Conservation (phyloP, 2,888 invertebrate genomes). For the Meloe dianella region DNA sequence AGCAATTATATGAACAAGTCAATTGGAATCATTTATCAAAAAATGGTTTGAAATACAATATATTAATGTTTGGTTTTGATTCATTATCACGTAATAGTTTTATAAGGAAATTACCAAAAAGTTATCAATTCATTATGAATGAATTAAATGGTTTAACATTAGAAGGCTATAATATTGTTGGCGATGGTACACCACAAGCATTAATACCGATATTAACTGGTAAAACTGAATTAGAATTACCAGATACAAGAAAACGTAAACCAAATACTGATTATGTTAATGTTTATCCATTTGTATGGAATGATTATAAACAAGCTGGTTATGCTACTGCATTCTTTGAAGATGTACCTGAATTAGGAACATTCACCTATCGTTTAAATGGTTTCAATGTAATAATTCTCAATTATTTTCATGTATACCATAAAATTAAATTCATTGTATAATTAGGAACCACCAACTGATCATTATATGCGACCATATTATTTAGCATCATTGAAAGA, state of each 20-base stretch:
- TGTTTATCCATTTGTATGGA: conserved; percentile 86
- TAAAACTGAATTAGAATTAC: conserved; percentile 82
- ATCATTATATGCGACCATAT: conserved; percentile 88
- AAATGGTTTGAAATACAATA: conserved; percentile 67
- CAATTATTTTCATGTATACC: no score
- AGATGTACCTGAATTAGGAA: conserved; percentile 82
- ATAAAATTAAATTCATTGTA: no score
- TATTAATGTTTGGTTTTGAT: conserved; percentile 88
- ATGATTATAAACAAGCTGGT: conserved; percentile 73
- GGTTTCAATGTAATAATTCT: conserved; percentile 69
- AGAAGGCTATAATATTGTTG: conserved; percentile 81
- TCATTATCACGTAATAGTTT: conserved; percentile 85
- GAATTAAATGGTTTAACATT: conserved; percentile 69
- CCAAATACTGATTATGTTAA: conserved; percentile 71
- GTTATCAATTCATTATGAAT: conserved; percentile 71
- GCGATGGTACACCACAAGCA: conserved; percentile 87
- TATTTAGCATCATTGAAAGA: conserved; percentile 71
- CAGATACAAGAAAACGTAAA: conserved; percentile 79
- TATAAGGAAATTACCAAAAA: conserved; percentile 77
- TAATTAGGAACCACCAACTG: conserved; percentile 73
- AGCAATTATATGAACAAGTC: conserved; percentile 55
- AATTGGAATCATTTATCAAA: conserved; percentile 62
- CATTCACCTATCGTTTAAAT: conserved; percentile 87
- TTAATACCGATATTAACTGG: conserved; percentile 88
- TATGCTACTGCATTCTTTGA: conserved; percentile 85